These are phyloP conservation scores for Pedionomus torquatus DNA, from an alignment of 2,113 vertebrate species.

Conservation along the genomic window DNA sequence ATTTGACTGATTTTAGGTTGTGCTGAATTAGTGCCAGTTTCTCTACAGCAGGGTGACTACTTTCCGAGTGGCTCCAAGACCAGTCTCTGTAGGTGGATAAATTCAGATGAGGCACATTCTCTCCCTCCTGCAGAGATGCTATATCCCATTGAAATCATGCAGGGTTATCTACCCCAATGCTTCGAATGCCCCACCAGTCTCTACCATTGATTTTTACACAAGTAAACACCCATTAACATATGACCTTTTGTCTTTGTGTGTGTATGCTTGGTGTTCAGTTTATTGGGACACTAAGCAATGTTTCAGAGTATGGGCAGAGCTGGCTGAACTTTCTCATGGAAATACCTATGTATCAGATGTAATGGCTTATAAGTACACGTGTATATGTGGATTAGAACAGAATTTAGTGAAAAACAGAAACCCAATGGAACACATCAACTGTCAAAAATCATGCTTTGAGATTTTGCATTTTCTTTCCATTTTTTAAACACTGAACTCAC, in stretches of 20 bases:
- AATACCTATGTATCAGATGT: background rate
- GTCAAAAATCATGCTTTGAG: background rate
- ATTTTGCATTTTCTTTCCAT: background rate
- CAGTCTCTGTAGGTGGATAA: background rate
- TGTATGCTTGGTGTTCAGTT: background rate
- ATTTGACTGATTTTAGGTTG: background rate
- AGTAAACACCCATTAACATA: background rate
- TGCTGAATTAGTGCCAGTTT: background rate
- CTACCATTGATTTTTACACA: background rate
- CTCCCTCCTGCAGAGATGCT: background rate
- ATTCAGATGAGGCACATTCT: background rate
- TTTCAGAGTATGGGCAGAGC: background rate
- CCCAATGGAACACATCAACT: background rate
- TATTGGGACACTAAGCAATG: background rate
- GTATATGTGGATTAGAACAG: background rate
- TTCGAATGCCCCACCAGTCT: background rate
- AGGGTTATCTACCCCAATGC: accelerated
- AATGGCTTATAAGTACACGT: background rate
- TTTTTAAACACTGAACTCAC: background rate
- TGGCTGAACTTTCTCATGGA: background rate
- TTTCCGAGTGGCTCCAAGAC: background rate
- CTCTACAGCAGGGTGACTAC: background rate
- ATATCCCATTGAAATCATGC: background rate
- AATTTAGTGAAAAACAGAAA: background rate
- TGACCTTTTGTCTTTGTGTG: background rate